These are phyloP conservation scores for Axis porcinus DNA, from an alignment of 2,113 vertebrate species.

Conservation along the genomic window DNA sequence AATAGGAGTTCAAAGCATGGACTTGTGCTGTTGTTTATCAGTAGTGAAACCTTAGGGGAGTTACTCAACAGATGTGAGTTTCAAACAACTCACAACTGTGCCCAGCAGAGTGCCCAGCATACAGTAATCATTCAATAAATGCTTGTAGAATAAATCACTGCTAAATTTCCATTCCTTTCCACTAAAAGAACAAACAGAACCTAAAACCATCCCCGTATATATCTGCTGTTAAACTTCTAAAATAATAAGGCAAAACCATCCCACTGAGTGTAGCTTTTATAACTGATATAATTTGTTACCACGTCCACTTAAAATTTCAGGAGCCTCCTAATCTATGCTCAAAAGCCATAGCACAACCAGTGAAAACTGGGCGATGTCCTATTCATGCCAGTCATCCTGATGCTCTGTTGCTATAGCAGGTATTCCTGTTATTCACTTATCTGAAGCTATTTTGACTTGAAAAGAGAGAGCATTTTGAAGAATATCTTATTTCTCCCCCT, in stretches of 20 bases:
- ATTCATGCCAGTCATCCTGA: neutral
- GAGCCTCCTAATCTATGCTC: neutral
- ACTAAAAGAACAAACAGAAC: neutral
- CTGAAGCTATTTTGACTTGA: neutral
- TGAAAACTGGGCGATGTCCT: neutral
- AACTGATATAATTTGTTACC: neutral
- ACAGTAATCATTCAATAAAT: neutral
- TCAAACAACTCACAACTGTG: neutral
- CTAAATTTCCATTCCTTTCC: neutral
- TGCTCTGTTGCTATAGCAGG: neutral
- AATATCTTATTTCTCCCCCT: neutral
- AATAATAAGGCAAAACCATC: neutral
- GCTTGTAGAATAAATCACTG: neutral
- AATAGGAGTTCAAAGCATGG: neutral
- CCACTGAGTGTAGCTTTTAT: neutral
- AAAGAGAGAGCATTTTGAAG: neutral
- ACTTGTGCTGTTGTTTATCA: conserved; percentile 19
- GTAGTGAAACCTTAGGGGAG: neutral
- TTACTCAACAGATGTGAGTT: neutral
- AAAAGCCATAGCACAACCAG: neutral
- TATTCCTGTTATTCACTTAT: neutral
- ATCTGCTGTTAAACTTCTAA: neutral
- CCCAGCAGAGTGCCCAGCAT: neutral
- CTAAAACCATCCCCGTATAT: neutral
- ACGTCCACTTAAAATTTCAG: neutral